Conservation (phyloP, 92 coral and sea anemone genomes). For the Pocillopora grandis region DNA sequence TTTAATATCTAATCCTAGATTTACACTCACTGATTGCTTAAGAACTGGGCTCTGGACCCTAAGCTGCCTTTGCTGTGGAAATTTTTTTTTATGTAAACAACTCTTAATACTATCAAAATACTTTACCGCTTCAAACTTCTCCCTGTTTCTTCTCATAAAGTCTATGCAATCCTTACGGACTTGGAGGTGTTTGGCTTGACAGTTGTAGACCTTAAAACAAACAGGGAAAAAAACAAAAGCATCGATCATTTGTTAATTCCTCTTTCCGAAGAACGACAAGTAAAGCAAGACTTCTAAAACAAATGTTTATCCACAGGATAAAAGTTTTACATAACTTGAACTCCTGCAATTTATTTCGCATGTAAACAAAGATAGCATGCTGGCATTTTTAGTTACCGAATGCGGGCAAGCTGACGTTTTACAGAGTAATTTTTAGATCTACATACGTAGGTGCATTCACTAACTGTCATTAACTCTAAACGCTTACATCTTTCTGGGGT, state of each 20-base stretch:
- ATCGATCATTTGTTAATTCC: background rate
- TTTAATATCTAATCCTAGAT: too few relatives aligned
- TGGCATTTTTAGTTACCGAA: background rate
- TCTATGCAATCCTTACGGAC: slow-evolving; percentile 96
- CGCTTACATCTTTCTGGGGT: too few relatives aligned
- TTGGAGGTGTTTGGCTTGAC: slow-evolving; percentile 91
- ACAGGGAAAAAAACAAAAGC: background rate
- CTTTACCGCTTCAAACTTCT: slow-evolving; percentile 89
- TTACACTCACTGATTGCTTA: too few relatives aligned
- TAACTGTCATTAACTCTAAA: too few relatives aligned
- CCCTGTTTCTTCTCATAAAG: slow-evolving; percentile 84
- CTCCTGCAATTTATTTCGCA: background rate
- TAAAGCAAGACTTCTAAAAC: background rate
- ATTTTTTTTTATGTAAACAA: background rate
- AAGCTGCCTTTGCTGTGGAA: too few relatives aligned
- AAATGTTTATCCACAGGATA: background rate
- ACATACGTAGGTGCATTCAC: too few relatives aligned
- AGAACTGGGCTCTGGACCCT: too few relatives aligned
- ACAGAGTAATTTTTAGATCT: too few relatives aligned
- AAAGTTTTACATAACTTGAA: background rate
- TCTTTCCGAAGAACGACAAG: background rate
- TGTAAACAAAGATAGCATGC: slow-evolving; percentile 1
- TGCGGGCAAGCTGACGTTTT: too few relatives aligned
- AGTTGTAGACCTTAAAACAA: slow-evolving; percentile 72
- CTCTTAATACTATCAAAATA: background rate